Evolutionary conservation across 2,113 vertebrate genomes (phyloP).

Genomic region (Austrofundulus limnaeus): DNA sequence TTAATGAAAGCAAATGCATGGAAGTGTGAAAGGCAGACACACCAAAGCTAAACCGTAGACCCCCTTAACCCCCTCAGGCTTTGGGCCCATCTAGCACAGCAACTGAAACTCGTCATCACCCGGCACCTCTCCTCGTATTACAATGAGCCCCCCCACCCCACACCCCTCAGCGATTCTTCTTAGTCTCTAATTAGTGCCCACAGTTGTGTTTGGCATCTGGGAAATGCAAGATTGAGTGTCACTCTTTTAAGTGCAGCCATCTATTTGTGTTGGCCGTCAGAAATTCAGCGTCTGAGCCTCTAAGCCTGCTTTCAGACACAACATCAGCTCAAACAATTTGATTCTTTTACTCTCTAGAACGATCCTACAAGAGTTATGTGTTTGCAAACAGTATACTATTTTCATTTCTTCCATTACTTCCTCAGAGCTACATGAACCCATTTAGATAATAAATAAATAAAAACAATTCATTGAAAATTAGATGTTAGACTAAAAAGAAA

Average conservation of each 20-base stretch:
- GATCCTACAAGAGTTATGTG: no score
- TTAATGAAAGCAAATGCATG: slow-evolving; percentile 37
- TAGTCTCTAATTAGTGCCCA: slow-evolving; percentile 68
- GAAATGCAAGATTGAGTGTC: slow-evolving; percentile 59
- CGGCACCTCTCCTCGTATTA: slow-evolving; percentile 55
- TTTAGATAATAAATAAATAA: no score
- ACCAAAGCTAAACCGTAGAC: slow-evolving; percentile 37
- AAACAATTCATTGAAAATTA: no score
- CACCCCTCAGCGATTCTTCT: slow-evolving; percentile 40
- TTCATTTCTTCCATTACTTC: no score
- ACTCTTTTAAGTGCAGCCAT: slow-evolving; percentile 44
- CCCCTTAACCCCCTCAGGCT: slow-evolving; percentile 45
- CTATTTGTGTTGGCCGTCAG: slow-evolving; percentile 45
- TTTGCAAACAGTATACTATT: no score
- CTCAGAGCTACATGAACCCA: no score
- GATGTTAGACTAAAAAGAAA: no score
- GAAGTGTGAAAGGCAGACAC: slow-evolving; percentile 33
- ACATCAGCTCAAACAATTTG: slow-evolving; percentile 25
- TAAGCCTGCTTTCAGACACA: slow-evolving; percentile 46
- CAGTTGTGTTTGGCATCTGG: slow-evolving; percentile 65
- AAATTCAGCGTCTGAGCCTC: slow-evolving; percentile 37
- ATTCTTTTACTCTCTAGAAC: neutral
- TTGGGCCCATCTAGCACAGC: slow-evolving; percentile 7
- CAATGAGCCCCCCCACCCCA: slow-evolving; percentile 35
- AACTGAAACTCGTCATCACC: slow-evolving; percentile 38